Conservation (phyloP, 2,797 vertebrate genomes). For the Parauchenoglanis ngamensis region DNA sequence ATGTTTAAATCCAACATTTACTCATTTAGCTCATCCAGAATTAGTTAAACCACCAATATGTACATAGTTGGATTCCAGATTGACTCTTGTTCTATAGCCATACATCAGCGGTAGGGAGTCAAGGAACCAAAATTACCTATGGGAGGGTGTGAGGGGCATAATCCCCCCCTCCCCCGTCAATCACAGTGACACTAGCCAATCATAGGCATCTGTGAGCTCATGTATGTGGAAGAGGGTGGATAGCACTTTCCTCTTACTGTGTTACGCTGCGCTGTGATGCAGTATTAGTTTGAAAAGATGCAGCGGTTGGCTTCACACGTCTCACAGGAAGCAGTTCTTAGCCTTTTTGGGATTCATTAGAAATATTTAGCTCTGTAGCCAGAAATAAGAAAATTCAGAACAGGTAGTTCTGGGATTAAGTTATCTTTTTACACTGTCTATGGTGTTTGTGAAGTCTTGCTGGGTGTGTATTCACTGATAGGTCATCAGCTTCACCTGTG, state of each 20-base stretch:
- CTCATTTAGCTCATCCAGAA: background rate
- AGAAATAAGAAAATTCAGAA: background rate
- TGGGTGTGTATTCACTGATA: background rate
- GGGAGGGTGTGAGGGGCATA: background rate
- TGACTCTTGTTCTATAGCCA: background rate
- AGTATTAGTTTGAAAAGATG: background rate
- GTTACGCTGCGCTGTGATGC: background rate
- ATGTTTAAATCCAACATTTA: too few species aligned
- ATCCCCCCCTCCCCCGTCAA: too few species aligned
- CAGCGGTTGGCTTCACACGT: background rate
- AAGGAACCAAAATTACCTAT: background rate
- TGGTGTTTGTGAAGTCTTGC: background rate
- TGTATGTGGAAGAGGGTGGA: background rate
- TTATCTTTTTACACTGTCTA: background rate
- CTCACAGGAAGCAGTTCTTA: background rate
- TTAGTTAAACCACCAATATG: background rate
- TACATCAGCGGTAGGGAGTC: background rate
- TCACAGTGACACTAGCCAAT: background rate
- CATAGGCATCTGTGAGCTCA: background rate
- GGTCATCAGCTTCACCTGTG: background rate
- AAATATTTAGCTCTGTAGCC: background rate
- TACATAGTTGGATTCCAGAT: background rate
- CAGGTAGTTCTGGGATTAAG: background rate
- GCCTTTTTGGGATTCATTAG: too few species aligned
- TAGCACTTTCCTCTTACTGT: background rate